Base-by-base conservation (phyloP, 2,888 invertebrate species). In the Liopterus haemorrhoidalis region DNA sequence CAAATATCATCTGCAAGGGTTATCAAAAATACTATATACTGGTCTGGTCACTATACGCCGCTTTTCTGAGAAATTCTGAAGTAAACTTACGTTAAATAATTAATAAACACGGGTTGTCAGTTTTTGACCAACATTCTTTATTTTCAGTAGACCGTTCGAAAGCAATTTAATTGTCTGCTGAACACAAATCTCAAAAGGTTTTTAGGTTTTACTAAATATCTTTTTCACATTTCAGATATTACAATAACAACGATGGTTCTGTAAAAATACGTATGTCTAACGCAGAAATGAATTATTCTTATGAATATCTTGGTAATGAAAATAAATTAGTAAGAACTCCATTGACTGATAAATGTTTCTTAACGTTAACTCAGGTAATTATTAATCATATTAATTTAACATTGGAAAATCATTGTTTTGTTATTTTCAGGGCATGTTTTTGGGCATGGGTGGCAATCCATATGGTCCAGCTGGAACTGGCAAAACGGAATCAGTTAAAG, bases 381-480 rank as follows among this genome's bases (percentile, higher is more conserved):
- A 32, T 25, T 15, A 19, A 14, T 12, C 14, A 27, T 12, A 19
- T 16, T 18, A 21, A 16, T 6, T 25, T n/a, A 46, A 44, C 2
- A n/a, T 27, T 32, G 19, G 12, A 5, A 21, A 35, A 16, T 11
- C 4, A 16, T 9, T 15, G 24, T 46, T 44, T 25, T 39, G 39
- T 39, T 54, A 27, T 31, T 70, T 62, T 30, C 64, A 82, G 81
- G 91, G 93, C 2, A 84, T 97, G 79, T 85, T 88, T 61, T 82
- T 97, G 69, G 97, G 97, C 1, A 75, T 97, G 55, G 96, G 97
- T 45, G 99, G 97, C 5, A 99, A 99, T 71, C 97, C 97, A 0
- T 97, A 96, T 59, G 99, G 99, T 0, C 97, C 97, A 1, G 99
- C 99, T 14, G 99, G 99, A 42, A 99, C 97, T 0, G 97, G 97